phyloP scores from a whole-genome alignment of 2,888 invertebrate genomes.

The Bhutanitis thaidina region DNA sequence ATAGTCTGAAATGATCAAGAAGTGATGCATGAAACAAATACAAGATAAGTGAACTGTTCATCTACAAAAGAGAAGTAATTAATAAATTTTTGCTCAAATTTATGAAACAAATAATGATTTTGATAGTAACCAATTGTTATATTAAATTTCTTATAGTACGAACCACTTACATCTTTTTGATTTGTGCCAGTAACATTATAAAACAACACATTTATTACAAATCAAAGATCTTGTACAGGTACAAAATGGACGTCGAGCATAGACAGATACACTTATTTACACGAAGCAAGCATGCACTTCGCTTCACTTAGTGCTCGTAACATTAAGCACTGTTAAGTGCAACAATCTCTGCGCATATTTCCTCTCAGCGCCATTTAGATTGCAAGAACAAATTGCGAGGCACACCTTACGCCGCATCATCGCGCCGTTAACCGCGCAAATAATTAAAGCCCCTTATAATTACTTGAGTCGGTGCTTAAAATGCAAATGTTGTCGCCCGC shows the following conservation, averaged over 20 bases:
- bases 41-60: no score
- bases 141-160: no score
- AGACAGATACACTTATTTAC: conserved; percentile 8
- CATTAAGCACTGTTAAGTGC: conserved; percentile 20
- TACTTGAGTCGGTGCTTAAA: conserved; percentile 61
- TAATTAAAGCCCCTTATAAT: conserved; percentile 59
- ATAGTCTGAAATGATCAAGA: no score
- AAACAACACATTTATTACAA: no score
- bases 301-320: conserved; percentile 11
- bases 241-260: background rate
- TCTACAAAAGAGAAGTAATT: no score
- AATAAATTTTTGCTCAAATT: no score
- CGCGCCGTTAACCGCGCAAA: conserved; percentile 25
- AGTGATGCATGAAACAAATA: no score
- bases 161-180: no score
- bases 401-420: conserved; percentile 55
- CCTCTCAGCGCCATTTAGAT: conserved; percentile 53
- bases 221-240: no score
- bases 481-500: conserved; percentile 74
- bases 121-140: no score
- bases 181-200: no score
- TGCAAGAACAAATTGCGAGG: conserved; percentile 66
- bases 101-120: no score
- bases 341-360: conserved; percentile 32
- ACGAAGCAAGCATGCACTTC: background rate